A percentile compares a stretch with the other conserved stretches of the same genome.
These are phyloP conservation scores for Porites evermanni DNA, from an alignment of 92 coral and sea anemone species.

Conservation along the genomic window DNA sequence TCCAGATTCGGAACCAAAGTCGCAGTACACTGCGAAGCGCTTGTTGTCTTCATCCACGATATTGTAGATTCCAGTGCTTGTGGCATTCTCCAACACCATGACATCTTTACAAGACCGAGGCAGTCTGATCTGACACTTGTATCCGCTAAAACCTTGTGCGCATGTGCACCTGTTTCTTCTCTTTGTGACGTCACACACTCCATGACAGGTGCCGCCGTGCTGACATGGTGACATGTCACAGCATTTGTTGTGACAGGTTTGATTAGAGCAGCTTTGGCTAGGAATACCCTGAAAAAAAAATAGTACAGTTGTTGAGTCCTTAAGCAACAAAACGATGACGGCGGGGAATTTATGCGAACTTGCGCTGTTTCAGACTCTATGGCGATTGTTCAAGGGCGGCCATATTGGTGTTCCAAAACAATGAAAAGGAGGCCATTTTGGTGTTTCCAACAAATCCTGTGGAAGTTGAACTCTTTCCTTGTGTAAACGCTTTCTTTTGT, in stretches of 20 bases:
- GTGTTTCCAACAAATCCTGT: too few species aligned
- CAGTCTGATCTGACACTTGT: conserved; percentile 7
- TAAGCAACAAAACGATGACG: too few species aligned
- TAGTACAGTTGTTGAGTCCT: too few species aligned
- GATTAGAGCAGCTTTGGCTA: not conserved
- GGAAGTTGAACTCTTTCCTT: too few species aligned
- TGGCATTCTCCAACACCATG: not conserved
- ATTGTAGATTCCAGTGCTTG: conserved; percentile 28
- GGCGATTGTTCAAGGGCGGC: too few species aligned
- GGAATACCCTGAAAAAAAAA: not conserved
- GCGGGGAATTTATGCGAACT: too few species aligned
- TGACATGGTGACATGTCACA: not conserved
- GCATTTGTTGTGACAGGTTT: not conserved
- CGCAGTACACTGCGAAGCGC: conserved; percentile 39
- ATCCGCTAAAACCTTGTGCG: not conserved
- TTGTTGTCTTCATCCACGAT: conserved; percentile 16
- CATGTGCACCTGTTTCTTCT: conserved; percentile 23
- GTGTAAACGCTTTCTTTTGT: too few species aligned
- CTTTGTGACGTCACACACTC: not conserved
- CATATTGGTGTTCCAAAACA: too few species aligned
- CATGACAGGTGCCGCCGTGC: not conserved
- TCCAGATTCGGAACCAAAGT: conserved; percentile 55
- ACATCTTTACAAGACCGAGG: conserved; percentile 20
- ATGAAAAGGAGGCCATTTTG: too few species aligned
- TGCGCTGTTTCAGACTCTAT: too few species aligned